phyloP scores from a whole-genome alignment of 2,113 vertebrate genomes.

The Mionectes macconnelli region DNA sequence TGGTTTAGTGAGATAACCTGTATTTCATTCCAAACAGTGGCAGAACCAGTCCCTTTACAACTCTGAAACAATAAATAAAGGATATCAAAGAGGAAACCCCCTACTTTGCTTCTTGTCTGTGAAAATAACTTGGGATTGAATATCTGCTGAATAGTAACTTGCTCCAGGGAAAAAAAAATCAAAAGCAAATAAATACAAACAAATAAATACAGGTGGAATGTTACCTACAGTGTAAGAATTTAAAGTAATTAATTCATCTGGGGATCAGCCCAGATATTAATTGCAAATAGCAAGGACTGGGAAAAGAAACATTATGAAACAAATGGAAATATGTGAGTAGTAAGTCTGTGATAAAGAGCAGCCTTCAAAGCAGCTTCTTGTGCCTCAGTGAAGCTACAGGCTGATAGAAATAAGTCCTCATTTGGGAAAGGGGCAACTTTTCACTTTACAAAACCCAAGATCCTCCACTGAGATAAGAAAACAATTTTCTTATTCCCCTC shows the following conservation, averaged over 20 bases:
- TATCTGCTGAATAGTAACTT: not conserved
- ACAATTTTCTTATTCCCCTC: not conserved
- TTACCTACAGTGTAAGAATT: not conserved
- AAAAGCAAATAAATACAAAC: not conserved
- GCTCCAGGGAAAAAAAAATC: not conserved
- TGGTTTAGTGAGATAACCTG: not conserved
- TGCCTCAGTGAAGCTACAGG: not conserved
- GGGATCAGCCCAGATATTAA: not conserved
- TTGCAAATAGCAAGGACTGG: not conserved
- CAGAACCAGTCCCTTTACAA: not conserved
- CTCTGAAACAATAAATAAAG: not conserved
- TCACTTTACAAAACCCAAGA: not conserved
- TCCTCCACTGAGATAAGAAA: not conserved
- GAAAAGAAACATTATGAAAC: not conserved
- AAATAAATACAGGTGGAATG: not conserved
- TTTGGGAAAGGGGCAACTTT: not conserved
- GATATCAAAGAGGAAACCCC: not conserved
- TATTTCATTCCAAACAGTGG: not conserved
- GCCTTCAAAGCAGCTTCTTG: not conserved
- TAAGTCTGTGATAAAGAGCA: not conserved
- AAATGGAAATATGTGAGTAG: not conserved
- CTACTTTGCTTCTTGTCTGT: not conserved
- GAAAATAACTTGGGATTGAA: not conserved
- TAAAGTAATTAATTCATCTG: not conserved
- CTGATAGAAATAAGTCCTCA: not conserved